These are phyloP conservation scores for Epizoanthus ramosus DNA, from an alignment of 92 coral and sea anemone species.

Conservation along the genomic window DNA sequence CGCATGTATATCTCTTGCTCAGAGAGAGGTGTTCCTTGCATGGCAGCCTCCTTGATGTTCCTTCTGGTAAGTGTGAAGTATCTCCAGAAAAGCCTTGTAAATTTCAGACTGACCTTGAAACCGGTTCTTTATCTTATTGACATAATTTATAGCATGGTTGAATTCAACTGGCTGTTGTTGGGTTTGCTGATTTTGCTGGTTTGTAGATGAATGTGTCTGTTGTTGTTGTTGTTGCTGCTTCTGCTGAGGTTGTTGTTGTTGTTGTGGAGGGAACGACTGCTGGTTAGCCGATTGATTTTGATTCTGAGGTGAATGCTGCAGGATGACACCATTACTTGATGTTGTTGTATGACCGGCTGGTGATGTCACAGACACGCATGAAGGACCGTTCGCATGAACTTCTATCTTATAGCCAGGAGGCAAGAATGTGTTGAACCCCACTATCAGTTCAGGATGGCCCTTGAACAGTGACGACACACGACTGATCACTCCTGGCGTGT, in stretches of 20 bases:
- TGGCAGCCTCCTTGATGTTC: slow-evolving; percentile 98
- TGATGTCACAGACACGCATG: slow-evolving; percentile 91
- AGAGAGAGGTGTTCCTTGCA: too few relatives aligned
- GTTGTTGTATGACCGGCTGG: slow-evolving; percentile 78
- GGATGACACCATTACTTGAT: slow-evolving; percentile 38
- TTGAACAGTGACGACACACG: slow-evolving; percentile 93
- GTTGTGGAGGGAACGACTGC: slow-evolving; percentile 52
- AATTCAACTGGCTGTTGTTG: slow-evolving; percentile 97
- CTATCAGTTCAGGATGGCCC: slow-evolving; percentile 96
- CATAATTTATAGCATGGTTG: slow-evolving; percentile 98
- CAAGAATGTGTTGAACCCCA: slow-evolving; percentile 94
- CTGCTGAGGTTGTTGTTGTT: slow-evolving; percentile 54
- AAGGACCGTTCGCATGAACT: slow-evolving; percentile 94
- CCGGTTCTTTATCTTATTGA: slow-evolving; percentile 97
- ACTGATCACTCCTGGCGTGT: slow-evolving; percentile 98
- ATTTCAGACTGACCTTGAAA: slow-evolving; percentile 99
- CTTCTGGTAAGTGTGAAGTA: slow-evolving; percentile 95
- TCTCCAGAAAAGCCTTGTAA: slow-evolving; percentile 95
- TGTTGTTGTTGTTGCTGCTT: slow-evolving; percentile 84
- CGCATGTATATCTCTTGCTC: too few relatives aligned
- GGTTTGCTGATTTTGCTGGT: slow-evolving; percentile 87
- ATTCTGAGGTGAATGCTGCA: slow-evolving; percentile 49
- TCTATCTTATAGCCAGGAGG: slow-evolving; percentile 99
- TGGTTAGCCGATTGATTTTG: slow-evolving; percentile 36
- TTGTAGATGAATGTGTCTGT: slow-evolving; percentile 75